Conservation (phyloP, 2,888 invertebrate species). For the Acanthococcus lagerstroemiae region DNA sequence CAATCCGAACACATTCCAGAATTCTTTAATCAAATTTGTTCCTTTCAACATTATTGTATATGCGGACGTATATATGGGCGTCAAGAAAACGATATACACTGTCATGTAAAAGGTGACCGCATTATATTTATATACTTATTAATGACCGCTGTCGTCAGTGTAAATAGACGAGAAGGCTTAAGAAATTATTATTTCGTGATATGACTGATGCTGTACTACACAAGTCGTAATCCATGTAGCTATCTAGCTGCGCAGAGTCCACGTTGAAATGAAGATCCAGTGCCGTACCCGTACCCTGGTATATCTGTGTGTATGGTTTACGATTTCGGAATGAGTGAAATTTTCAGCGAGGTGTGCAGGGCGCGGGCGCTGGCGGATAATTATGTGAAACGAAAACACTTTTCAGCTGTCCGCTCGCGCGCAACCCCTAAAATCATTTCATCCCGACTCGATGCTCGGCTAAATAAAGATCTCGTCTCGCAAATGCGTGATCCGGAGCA, state of each 20-base stretch:
- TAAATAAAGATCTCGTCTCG: constrained; percentile 23
- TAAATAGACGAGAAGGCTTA: constrained; percentile 13
- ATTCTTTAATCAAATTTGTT: constrained; percentile 1
- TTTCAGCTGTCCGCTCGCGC: constrained; percentile 18
- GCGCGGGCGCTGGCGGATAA: too few relatives aligned
- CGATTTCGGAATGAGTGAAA: too few relatives aligned
- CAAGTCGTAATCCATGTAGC: too few relatives aligned
- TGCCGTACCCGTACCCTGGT: too few relatives aligned
- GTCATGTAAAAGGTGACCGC: constrained; percentile 8
- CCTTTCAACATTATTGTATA: neutral
- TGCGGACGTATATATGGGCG: neutral
- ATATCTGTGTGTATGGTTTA: too few relatives aligned
- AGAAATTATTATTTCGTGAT: too few relatives aligned
- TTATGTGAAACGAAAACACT: constrained; percentile 18
- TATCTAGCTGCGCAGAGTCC: too few relatives aligned
- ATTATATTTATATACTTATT: neutral
- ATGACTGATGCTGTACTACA: too few relatives aligned
- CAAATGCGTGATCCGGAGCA: constrained; percentile 21
- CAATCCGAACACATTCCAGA: neutral
- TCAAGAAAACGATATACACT: neutral
- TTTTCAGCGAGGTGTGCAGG: too few relatives aligned
- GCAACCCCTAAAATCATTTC: too few relatives aligned
- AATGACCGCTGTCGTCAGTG: constrained; percentile 19
- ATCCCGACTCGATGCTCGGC: too few relatives aligned
- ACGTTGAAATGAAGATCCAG: too few relatives aligned